Conservation (phyloP, 2,797 vertebrate genomes). For the Columba guinea region DNA sequence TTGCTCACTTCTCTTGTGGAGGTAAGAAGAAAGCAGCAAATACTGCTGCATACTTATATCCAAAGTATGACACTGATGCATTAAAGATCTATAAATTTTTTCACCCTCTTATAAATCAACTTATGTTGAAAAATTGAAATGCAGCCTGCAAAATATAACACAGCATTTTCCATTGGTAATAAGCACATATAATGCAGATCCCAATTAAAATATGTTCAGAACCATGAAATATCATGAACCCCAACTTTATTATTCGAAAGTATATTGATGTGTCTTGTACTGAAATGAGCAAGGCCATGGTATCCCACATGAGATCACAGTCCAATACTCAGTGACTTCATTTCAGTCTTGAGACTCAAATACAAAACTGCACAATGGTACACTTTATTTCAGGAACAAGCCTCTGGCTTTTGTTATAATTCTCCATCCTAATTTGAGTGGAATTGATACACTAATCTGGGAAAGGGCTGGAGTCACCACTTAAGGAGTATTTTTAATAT, state of each 20-base stretch:
- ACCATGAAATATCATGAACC: background rate
- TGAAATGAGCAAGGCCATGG: background rate
- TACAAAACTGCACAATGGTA: background rate
- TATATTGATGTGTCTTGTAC: background rate
- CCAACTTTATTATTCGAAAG: background rate
- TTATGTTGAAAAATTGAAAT: background rate
- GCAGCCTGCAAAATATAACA: background rate
- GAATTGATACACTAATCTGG: background rate
- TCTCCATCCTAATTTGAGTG: background rate
- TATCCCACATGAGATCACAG: background rate
- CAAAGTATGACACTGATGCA: fast-evolving
- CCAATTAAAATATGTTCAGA: background rate
- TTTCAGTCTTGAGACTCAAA: background rate
- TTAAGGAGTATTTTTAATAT: background rate
- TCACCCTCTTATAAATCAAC: background rate
- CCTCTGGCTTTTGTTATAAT: background rate
- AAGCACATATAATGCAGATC: background rate
- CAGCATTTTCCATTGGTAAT: background rate
- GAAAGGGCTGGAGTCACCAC: background rate
- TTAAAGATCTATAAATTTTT: background rate
- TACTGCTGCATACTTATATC: background rate
- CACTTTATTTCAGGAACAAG: background rate
- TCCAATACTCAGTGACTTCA: background rate
- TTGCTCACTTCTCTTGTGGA: background rate
- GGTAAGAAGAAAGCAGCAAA: background rate